Conservation (phyloP, 2,888 invertebrate genomes). For the Diachrysia chrysitis region DNA sequence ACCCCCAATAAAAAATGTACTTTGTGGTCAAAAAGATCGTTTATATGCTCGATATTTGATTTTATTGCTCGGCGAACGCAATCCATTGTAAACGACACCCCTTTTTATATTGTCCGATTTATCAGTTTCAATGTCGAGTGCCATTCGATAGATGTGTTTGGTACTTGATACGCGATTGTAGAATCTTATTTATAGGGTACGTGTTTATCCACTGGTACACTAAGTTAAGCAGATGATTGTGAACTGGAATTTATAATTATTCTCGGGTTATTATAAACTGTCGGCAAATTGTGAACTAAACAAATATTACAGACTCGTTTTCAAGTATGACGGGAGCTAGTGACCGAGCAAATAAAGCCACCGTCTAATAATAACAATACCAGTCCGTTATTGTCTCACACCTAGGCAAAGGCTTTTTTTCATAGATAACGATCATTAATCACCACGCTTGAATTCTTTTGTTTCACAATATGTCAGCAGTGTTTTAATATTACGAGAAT, state of each 20-base stretch:
- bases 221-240: too few relatives aligned
- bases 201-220: not conserved
- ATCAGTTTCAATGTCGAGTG: conserved; percentile 9
- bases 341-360: too few relatives aligned
- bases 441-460: not conserved
- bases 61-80: conserved; percentile 36
- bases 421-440: too few relatives aligned
- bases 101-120: conserved; percentile 35
- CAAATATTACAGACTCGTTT: too few relatives aligned
- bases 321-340: too few relatives aligned
- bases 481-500: not conserved
- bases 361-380: too few relatives aligned
- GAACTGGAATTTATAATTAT: not conserved
- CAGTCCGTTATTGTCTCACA: too few relatives aligned
- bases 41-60: conserved; percentile 41
- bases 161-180: not conserved
- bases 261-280: too few relatives aligned
- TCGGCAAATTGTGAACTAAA: too few relatives aligned
- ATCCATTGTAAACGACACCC: conserved; percentile 51
- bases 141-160: not conserved
- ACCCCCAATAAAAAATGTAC: conserved; percentile 44
- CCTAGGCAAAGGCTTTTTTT: too few relatives aligned
- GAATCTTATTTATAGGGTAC: not conserved
- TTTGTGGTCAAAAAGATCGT: conserved; percentile 37
- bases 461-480: not conserved